These are phyloP conservation scores for Pantelozetes paolii DNA, from an alignment of 2,888 invertebrate genomes.

Conservation along the genomic window DNA sequence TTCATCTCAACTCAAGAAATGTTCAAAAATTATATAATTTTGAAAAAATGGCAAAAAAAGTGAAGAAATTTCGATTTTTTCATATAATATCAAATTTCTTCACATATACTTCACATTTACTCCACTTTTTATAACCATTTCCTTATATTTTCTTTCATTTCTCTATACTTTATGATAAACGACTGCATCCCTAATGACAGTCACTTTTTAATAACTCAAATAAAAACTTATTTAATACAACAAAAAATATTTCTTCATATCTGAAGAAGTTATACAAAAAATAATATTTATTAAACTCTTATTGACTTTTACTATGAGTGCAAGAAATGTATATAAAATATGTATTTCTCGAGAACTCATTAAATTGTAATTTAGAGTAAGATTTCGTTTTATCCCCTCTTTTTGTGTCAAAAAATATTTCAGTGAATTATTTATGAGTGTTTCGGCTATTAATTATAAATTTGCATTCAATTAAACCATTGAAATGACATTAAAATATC, in stretches of 20 bases:
- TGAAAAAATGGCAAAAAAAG: background rate
- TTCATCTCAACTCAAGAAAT: background rate
- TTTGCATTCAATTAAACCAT: slow-evolving; percentile 18
- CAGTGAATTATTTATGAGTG: slow-evolving; percentile 9
- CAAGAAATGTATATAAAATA: background rate
- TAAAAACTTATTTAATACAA: slow-evolving; percentile 7
- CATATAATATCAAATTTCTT: too few species aligned
- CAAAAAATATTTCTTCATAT: background rate
- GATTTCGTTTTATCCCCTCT: background rate
- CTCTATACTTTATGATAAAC: slow-evolving; percentile 8
- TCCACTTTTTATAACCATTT: background rate
- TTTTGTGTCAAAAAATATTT: background rate
- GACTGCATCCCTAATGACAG: slow-evolving; percentile 3
- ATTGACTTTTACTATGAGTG: too few species aligned
- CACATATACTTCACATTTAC: background rate
- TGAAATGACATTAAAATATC: background rate
- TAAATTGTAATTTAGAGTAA: background rate
- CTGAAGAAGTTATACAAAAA: too few species aligned
- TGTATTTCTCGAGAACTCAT: slow-evolving; percentile 11
- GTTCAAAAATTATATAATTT: background rate
- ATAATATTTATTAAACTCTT: too few species aligned
- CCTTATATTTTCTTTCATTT: background rate
- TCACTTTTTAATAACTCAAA: slow-evolving; percentile 21
- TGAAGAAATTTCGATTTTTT: slow-evolving; percentile 19
- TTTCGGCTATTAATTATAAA: background rate